Percentiles rank a stretch among this genome's conserved stretches.
Evolutionary conservation across 2,888 invertebrate genomes (phyloP).

Genomic region (Thyatira batis): DNA sequence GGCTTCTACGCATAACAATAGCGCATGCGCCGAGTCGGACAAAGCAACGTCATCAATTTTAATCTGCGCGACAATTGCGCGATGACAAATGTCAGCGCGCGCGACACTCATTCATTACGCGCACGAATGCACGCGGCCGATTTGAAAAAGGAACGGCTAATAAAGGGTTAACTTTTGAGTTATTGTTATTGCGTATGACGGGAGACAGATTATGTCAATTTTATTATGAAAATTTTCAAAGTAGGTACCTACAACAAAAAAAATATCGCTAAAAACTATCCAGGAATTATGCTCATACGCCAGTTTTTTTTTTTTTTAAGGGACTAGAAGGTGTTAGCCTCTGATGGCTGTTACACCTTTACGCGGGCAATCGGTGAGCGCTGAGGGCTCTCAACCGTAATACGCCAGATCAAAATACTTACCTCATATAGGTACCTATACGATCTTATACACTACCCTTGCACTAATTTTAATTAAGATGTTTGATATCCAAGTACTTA

Average conservation of each 20-base stretch:
- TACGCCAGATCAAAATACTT: no score
- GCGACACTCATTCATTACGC: constrained; percentile 76
- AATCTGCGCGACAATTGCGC: constrained; percentile 80
- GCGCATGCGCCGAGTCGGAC: constrained; percentile 61
- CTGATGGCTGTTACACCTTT: no score
- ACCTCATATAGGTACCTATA: no score
- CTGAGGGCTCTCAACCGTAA: no score
- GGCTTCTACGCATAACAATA: constrained; percentile 54
- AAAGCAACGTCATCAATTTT: constrained; percentile 82
- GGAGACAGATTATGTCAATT: constrained; percentile 58
- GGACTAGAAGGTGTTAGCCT: no score
- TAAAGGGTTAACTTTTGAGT: constrained; percentile 76
- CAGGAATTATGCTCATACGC: no score
- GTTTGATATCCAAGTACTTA: no score
- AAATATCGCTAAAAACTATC: no score
- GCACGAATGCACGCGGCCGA: constrained; percentile 66
- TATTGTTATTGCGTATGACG: constrained; percentile 61
- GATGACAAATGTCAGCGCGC: constrained; percentile 79
- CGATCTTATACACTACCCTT: no score
- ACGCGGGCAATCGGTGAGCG: no score
- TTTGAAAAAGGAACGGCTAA: constrained; percentile 64
- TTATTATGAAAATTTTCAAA: constrained; percentile 9
- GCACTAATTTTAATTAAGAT: no score
- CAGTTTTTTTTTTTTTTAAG: no score
- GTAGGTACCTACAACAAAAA: neutral